phyloP scores from a whole-genome alignment of 2,888 invertebrate genomes.

The Synergus gifuensis region DNA sequence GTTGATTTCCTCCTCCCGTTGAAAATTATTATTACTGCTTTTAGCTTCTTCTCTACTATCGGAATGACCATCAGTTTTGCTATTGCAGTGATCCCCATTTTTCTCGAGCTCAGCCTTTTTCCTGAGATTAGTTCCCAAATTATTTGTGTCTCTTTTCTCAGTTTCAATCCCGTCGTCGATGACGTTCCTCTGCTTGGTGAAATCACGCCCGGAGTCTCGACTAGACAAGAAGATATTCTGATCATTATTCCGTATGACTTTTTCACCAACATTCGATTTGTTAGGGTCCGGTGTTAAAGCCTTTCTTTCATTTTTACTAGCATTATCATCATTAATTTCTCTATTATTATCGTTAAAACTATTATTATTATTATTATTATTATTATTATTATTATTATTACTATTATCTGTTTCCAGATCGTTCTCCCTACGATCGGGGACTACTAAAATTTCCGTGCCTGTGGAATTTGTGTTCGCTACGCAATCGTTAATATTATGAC shows the following conservation, averaged over 20 bases:
- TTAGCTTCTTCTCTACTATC: background rate
- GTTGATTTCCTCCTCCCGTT: background rate
- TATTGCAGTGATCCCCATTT: background rate
- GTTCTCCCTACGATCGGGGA: conserved; percentile 45
- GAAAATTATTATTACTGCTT: background rate
- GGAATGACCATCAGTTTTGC: conserved; percentile 13
- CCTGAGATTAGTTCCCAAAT: conserved; percentile 9
- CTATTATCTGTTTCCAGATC: conserved; percentile 50
- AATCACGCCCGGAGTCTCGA: conserved; percentile 33
- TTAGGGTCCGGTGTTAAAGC: conserved; percentile 2
- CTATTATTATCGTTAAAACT: conserved; percentile 6
- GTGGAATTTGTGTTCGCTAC: conserved; percentile 48
- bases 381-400: conserved; percentile 37
- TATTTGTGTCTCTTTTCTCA: background rate
- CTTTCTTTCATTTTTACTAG: conserved; percentile 13
- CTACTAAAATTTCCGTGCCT: conserved; percentile 47
- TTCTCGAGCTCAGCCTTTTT: background rate
- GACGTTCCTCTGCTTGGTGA: conserved; percentile 12
- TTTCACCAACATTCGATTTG: conserved; percentile 9
- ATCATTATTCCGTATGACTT: conserved; percentile 40
- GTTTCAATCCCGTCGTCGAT: background rate
- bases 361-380: conserved; percentile 28
- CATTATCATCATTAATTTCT: background rate
- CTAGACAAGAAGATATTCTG: conserved; percentile 41
- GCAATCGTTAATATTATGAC: conserved; percentile 45